These are phyloP conservation scores for Xanthostigma xanthostigma DNA, from an alignment of 2,888 invertebrate genomes.

Conservation along the genomic window DNA sequence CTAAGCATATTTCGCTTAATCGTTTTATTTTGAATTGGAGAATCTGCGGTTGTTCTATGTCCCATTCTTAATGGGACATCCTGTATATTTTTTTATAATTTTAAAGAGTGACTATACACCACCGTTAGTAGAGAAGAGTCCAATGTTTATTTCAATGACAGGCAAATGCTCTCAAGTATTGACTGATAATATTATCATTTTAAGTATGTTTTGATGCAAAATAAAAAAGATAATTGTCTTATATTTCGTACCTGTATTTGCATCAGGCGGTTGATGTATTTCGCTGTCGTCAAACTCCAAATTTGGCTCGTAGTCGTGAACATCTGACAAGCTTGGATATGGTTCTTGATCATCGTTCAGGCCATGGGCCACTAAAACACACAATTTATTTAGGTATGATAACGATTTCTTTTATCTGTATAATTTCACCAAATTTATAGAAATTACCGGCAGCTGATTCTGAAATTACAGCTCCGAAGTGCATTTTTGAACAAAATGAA, in stretches of 20 bases:
- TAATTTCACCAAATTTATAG: conserved; percentile 11
- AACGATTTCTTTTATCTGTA: neutral
- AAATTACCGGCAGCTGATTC: conserved; percentile 9
- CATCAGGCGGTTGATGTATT: conserved; percentile 47
- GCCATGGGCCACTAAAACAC: conserved; percentile 20
- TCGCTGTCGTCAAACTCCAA: conserved; percentile 95
- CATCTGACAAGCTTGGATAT: conserved; percentile 77
- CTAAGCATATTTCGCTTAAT: no score
- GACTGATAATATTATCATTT: no score
- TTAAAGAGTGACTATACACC: no score
- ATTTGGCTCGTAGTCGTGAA: conserved; percentile 88
- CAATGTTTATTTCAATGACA: no score
- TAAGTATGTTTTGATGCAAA: no score
- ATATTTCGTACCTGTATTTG: conserved; percentile 46
- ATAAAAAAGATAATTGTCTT: neutral
- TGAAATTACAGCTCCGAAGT: neutral
- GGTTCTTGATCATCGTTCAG: conserved; percentile 54
- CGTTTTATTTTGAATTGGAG: no score
- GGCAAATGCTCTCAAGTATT: no score
- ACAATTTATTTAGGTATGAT: conserved; percentile 1
- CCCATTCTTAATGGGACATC: no score
- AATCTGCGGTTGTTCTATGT: no score
- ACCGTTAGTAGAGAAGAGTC: no score
- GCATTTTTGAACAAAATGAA: neutral
- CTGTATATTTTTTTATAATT: no score